phyloP scores from a whole-genome alignment of 2,888 invertebrate genomes.

The Eupithecia tripunctaria region DNA sequence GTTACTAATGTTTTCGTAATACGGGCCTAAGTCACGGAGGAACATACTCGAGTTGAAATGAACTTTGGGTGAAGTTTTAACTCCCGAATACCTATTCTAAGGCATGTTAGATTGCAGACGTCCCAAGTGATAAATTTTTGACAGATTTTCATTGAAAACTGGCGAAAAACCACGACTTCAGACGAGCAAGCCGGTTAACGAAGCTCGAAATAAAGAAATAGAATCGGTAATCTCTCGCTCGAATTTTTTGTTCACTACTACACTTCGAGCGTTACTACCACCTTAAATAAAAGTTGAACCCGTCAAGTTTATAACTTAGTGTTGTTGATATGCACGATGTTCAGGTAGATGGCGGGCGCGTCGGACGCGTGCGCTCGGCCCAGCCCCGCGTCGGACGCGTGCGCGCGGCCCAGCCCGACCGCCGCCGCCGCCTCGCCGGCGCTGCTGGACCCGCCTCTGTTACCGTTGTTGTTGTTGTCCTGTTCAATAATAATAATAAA shows the following conservation, averaged over 20 bases:
- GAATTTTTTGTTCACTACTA: too few relatives aligned
- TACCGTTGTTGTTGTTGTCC: slow-evolving; percentile 31
- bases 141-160: neutral
- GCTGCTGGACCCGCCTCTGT: slow-evolving; percentile 17
- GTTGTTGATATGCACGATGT: slow-evolving; percentile 50
- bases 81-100: too few relatives aligned
- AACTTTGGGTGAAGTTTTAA: neutral
- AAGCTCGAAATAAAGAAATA: too few relatives aligned
- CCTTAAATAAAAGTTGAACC: neutral
- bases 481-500: neutral
- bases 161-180: neutral
- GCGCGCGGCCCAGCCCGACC: neutral
- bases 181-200: neutral
- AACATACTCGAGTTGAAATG: neutral
- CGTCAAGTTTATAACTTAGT: slow-evolving; percentile 32
- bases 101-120: neutral
- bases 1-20: too few relatives aligned
- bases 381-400: too few relatives aligned
- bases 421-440: neutral
- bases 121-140: neutral
- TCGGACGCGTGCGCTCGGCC: slow-evolving; percentile 8
- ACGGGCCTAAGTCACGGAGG: neutral
- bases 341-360: slow-evolving; percentile 19
- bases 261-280: too few relatives aligned
- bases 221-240: too few relatives aligned